A percentile compares a stretch with the other conserved stretches of the same genome.
These are phyloP conservation scores for Strongylocentrotus purpuratus DNA, from an alignment of 35 echinoderm and acorn worm species.

Conservation along the genomic window DNA sequence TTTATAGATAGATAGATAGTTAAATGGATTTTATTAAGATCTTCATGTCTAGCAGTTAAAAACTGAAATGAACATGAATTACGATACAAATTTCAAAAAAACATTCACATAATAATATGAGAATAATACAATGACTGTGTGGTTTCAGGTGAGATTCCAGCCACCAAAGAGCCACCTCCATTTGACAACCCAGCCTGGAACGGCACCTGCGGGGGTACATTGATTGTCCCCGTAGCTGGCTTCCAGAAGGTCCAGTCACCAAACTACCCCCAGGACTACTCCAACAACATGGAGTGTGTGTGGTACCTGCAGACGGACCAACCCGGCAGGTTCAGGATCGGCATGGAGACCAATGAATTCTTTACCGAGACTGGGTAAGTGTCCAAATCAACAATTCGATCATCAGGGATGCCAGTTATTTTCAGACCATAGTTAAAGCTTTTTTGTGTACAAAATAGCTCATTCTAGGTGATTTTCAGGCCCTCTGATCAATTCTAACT, in stretches of 20 bases:
- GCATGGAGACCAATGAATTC: not conserved
- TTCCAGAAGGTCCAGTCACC: conserved; percentile 49
- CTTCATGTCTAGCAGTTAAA: no score
- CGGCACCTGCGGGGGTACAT: conserved; percentile 55
- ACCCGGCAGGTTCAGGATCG: not conserved
- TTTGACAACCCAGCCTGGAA: not conserved
- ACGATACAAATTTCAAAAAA: no score
- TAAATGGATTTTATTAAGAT: no score
- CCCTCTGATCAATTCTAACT: no score
- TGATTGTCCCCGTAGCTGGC: conserved; percentile 46
- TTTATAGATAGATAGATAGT: no score
- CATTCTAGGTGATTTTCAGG: no score
- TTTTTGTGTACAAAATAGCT: no score
- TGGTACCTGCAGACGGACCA: conserved; percentile 57
- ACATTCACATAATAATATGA: no score
- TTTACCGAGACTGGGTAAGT: not conserved
- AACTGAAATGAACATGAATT: no score
- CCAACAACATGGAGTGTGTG: conserved; percentile 53
- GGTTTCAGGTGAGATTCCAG: conserved; percentile 15
- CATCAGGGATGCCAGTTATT: no score
- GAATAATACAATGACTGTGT: no score
- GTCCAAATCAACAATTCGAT: not conserved
- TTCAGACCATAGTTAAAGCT: no score
- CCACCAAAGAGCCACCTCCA: conserved; percentile 28
- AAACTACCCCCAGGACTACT: conserved; percentile 58